A percentile compares a stretch with the other conserved stretches of the same genome.
Evolutionary conservation across 2,113 vertebrate species (phyloP).

Genomic region (Regulus satrapa): DNA sequence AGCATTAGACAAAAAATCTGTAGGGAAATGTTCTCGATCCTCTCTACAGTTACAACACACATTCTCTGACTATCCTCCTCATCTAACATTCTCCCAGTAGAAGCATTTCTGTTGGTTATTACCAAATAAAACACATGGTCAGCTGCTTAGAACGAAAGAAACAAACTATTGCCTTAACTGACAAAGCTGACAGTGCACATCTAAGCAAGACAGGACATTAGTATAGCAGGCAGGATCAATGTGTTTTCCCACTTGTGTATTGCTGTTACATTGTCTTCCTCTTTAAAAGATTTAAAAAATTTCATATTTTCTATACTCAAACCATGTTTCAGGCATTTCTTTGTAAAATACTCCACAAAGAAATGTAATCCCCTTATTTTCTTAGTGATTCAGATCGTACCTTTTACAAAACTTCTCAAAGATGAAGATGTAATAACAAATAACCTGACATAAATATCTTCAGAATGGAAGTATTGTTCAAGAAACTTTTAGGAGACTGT

Average conservation of each 20-base stretch:
- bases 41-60: background rate
- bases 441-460: background rate
- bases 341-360: background rate
- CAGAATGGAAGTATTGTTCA: background rate
- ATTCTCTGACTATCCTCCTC: background rate
- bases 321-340: background rate
- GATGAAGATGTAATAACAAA: background rate
- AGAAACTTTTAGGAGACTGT: background rate
- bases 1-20: background rate
- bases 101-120: background rate
- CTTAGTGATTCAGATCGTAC: background rate
- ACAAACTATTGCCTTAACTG: background rate
- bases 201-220: background rate
- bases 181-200: background rate
- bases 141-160: background rate
- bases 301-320: constrained; percentile 3
- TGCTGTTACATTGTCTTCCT: background rate
- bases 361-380: background rate
- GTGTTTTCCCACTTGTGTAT: background rate
- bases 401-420: background rate
- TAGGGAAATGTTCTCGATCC: background rate
- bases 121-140: background rate
- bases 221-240: background rate
- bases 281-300: background rate
- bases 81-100: background rate